Base-by-base conservation (phyloP, 2,113 vertebrate species). In the Elanoides forficatus region DNA sequence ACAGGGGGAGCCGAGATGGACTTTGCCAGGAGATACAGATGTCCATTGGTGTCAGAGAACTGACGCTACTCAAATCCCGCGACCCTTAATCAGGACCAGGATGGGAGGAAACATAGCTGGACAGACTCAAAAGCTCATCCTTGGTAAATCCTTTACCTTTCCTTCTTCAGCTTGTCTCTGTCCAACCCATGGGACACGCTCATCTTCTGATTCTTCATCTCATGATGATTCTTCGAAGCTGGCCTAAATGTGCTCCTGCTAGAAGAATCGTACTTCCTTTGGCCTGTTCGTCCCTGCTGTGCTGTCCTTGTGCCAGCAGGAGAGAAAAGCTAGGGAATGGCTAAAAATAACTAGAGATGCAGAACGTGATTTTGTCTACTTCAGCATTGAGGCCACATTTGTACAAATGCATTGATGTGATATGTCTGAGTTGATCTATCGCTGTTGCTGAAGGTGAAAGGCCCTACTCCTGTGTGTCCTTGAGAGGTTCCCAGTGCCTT, bases 401-500 rank as follows among this genome's bases (percentile, higher is more conserved):
- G 21, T n/a, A 50, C 2, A 1, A 25, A 12, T 43, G 7, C 3
- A 0, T 48, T 70, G 34, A 32, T 60, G 43, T 50, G 47, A 4
- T 66, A 4, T 10, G 7, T 56, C 65, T 56, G 36, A n/a, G 36
- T 15, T 74, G 45, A 71, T 86, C 42, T 85, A 1, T 78, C 40
- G 6, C 40, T 66, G 0, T 32, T 15, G 29, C 70, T 78, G 83
- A 63, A 85, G 45, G 34, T 67, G 36, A 66, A 86, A 47, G 60
- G 60, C 20, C 34, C 5, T 68, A 5, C 16, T 56, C 56, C 52
- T 70, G 7, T 38, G 20, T 79, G 60, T 71, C 45, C 50, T 52
- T 36, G 29, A 74, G 27, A 70, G 30, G 29, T 92, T 92, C 43
- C 32, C 25, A n/a, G 16, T 56, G n/a, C 9, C 23, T 59, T 16